Conservation (phyloP, 2,797 vertebrate genomes). For the Trachurus trachurus region DNA sequence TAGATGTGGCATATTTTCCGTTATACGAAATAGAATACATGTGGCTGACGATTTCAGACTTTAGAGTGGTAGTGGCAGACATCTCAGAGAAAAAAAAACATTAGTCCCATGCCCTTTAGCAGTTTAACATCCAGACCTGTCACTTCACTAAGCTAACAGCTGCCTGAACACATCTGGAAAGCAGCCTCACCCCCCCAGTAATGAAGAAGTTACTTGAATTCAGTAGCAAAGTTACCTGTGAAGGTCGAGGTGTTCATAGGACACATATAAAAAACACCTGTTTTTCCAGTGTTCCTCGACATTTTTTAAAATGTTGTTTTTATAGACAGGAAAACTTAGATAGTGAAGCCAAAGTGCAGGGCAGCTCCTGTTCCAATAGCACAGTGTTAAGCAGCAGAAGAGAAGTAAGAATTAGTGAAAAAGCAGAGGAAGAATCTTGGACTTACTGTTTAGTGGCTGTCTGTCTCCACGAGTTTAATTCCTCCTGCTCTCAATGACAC, state of each 20-base stretch:
- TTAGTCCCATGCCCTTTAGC: neutral
- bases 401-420: neutral
- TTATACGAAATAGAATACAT: constrained; percentile 15
- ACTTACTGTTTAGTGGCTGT: constrained; percentile 70
- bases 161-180: constrained; percentile 24
- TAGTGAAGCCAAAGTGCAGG: neutral
- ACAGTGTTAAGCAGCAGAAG: neutral
- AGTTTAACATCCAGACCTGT: neutral
- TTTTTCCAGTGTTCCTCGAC: neutral
- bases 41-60: neutral
- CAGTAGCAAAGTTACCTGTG: neutral
- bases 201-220: neutral
- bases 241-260: neutral
- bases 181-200: constrained; percentile 10
- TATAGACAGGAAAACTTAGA: neutral
- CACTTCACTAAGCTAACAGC: neutral
- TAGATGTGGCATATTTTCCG: constrained; percentile 53
- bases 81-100: no score
- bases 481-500: constrained; percentile 64
- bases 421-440: neutral
- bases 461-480: constrained; percentile 64
- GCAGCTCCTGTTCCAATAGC: neutral
- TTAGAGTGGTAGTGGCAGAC: neutral
- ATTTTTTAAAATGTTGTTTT: neutral
- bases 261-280: constrained; percentile 28